phyloP scores from a whole-genome alignment of 2,797 vertebrate genomes.

The Peromyscus nudipes region DNA sequence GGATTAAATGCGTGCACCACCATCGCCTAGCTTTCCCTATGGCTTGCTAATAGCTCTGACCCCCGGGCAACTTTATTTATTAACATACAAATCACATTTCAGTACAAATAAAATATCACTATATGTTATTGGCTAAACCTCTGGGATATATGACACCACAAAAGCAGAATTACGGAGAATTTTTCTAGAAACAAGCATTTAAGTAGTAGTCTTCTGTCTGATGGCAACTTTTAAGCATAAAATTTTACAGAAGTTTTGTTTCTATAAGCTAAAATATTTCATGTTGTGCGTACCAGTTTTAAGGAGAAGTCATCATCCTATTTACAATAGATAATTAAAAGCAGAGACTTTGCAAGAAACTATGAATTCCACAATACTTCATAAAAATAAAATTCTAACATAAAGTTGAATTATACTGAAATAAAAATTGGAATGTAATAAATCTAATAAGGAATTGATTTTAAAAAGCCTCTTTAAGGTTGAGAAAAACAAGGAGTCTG shows the following conservation, averaged over 20 bases:
- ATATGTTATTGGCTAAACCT: background rate
- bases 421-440: conserved; percentile 57
- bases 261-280: conserved; percentile 30
- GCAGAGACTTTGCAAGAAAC: background rate
- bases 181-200: conserved; percentile 49
- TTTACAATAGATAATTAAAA: conserved; percentile 55
- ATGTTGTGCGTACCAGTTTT: conserved; percentile 4
- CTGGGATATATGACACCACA: background rate
- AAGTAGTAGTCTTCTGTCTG: background rate
- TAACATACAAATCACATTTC: too few relatives aligned
- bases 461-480: background rate
- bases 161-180: conserved; percentile 1
- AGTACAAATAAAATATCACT: too few relatives aligned
- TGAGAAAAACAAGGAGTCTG: background rate
- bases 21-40: too few relatives aligned
- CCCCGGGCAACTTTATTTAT: too few relatives aligned
- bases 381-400: conserved; percentile 55
- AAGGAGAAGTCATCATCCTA: background rate
- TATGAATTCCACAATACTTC: conserved; percentile 33
- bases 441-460: conserved; percentile 32
- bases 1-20: too few relatives aligned
- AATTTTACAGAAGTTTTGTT: conserved; percentile 28
- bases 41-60: too few relatives aligned
- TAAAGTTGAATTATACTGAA: conserved; percentile 41
- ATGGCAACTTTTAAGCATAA: conserved; percentile 21